phyloP scores from a whole-genome alignment of 1,140 invertebrate species.

The Ruditapes philippinarum region DNA sequence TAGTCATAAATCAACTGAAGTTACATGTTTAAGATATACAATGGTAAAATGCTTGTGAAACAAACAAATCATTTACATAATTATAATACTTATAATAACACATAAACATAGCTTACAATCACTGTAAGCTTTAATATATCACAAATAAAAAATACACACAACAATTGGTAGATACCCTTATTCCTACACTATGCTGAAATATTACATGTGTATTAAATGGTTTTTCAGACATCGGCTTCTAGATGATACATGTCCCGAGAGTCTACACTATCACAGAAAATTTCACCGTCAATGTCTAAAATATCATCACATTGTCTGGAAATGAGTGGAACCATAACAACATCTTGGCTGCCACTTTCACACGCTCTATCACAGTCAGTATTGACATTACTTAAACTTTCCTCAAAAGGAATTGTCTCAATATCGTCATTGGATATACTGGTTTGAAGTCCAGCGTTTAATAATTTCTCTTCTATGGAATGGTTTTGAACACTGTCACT shows the following conservation, averaged over 20 bases:
- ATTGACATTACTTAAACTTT: background rate
- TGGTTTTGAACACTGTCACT: background rate
- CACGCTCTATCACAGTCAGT: conserved; percentile 18
- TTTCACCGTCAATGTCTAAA: conserved; percentile 18
- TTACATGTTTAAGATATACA: no score
- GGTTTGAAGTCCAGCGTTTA: background rate
- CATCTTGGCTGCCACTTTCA: conserved; percentile 1
- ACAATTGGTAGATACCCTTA: no score
- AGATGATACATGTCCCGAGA: background rate
- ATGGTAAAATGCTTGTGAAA: no score
- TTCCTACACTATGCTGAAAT: no score
- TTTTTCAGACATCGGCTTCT: conserved; percentile 15
- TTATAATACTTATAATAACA: no score
- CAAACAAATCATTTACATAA: no score
- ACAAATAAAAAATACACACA: no score
- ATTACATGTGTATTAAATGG: no score
- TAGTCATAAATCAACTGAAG: no score
- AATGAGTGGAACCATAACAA: background rate
- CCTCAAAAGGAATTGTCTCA: background rate
- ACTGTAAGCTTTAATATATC: no score
- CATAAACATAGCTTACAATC: no score
- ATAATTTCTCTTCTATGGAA: background rate
- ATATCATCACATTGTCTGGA: conserved; percentile 18
- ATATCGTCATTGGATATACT: background rate
- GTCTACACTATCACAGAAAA: conserved; percentile 14